Conservation (phyloP, 1,140 invertebrate species). For the Magallana angulata region DNA sequence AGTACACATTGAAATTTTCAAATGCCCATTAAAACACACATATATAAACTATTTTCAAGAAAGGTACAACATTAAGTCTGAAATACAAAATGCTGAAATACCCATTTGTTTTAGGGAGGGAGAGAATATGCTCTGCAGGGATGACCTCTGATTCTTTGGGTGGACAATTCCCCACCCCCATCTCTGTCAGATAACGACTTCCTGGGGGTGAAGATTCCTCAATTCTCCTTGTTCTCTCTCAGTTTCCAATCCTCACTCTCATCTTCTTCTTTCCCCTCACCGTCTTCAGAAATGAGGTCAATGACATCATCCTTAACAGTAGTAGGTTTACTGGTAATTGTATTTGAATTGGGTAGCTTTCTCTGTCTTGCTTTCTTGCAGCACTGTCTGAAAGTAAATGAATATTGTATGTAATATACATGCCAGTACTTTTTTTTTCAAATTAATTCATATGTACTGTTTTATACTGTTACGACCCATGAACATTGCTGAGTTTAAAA, state of each 20-base stretch:
- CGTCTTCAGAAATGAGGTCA: conserved; percentile 7
- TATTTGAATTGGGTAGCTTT: background rate
- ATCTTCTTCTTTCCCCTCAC: background rate
- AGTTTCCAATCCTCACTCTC: background rate
- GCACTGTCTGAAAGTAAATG: background rate
- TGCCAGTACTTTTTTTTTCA: background rate
- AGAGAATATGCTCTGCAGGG: background rate
- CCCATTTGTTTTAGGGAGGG: background rate
- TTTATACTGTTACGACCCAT: background rate
- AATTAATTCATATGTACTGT: too few species aligned
- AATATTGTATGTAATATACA: background rate
- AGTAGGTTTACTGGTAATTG: background rate
- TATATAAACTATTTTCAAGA: too few species aligned
- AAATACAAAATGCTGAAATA: background rate
- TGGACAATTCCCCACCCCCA: background rate
- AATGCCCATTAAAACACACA: too few species aligned
- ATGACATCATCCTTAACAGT: background rate
- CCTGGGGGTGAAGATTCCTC: background rate
- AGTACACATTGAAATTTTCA: too few species aligned
- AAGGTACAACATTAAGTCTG: too few species aligned
- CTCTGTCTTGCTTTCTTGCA: background rate
- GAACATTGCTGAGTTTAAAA: too few species aligned
- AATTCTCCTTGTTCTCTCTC: background rate
- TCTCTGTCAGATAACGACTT: background rate
- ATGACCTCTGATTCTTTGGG: background rate